Percentiles rank a stretch among this genome's conserved stretches.
Evolutionary conservation across 2,888 invertebrate genomes (phyloP).

Genomic region (Polydrusus cervinus): DNA sequence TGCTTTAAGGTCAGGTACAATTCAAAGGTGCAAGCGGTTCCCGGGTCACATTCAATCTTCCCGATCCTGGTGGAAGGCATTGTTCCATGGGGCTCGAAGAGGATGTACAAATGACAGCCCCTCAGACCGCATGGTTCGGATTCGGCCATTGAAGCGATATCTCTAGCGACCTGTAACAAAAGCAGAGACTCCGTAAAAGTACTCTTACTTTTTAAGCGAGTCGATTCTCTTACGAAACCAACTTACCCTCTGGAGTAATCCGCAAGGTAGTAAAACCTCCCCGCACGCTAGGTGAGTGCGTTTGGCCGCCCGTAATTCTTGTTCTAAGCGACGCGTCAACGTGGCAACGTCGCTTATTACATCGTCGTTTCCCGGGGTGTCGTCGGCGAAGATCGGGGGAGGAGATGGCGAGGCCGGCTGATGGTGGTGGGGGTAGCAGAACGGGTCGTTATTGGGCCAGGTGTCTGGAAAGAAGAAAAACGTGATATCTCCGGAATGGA

Average conservation of each 20-base stretch:
- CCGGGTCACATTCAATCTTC: slow-evolving; percentile 88
- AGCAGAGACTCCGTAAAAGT: too few species aligned
- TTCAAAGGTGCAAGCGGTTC: slow-evolving; percentile 91
- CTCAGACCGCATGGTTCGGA: slow-evolving; percentile 92
- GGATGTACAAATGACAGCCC: slow-evolving; percentile 89
- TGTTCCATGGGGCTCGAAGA: slow-evolving; percentile 77
- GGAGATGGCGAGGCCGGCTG: slow-evolving; percentile 40
- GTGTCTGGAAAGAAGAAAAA: slow-evolving; percentile 40
- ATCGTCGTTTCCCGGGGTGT: slow-evolving; percentile 62
- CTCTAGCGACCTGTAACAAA: slow-evolving; percentile 77
- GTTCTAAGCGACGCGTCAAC: slow-evolving; percentile 84
- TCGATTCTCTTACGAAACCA: neutral
- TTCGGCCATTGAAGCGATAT: slow-evolving; percentile 88
- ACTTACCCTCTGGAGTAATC: slow-evolving; percentile 79
- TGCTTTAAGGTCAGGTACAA: slow-evolving; percentile 90
- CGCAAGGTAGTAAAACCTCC: slow-evolving; percentile 89
- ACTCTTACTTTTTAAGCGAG: too few species aligned
- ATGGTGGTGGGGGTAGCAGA: slow-evolving; percentile 48
- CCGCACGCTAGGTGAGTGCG: slow-evolving; percentile 86
- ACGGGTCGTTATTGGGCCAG: slow-evolving; percentile 49
- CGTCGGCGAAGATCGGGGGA: slow-evolving; percentile 38
- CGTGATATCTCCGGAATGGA: neutral
- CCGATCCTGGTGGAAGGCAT: slow-evolving; percentile 77
- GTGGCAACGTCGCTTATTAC: slow-evolving; percentile 75
- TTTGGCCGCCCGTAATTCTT: slow-evolving; percentile 87